phyloP scores from a whole-genome alignment of 2,888 invertebrate species.

The Apotomis turbidana region DNA sequence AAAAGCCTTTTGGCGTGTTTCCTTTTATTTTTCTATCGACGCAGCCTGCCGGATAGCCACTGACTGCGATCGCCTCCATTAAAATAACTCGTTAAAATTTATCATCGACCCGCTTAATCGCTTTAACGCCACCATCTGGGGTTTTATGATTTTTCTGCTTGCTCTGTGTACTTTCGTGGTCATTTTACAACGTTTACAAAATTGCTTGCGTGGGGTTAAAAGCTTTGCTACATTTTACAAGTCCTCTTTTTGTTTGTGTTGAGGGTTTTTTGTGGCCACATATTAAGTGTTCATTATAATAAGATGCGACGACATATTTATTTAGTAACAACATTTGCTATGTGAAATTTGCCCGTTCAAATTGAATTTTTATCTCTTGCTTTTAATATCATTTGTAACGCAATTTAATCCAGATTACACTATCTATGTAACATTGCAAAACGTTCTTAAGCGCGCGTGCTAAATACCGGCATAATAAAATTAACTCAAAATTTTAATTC shows the following conservation, averaged over 20 bases:
- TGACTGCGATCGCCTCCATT: constrained; percentile 83
- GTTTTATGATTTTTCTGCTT: constrained; percentile 84
- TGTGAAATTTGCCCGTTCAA: neutral
- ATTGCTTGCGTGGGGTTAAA: constrained; percentile 71
- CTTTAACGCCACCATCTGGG: constrained; percentile 83
- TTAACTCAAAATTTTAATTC: constrained; percentile 42
- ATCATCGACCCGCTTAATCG: constrained; percentile 84
- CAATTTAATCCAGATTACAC: neutral
- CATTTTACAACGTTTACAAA: constrained; percentile 77
- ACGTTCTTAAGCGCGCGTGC: neutral
- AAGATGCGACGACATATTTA: constrained; percentile 22
- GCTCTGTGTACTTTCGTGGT: constrained; percentile 79
- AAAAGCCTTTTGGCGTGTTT: constrained; percentile 72
- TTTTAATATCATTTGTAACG: neutral
- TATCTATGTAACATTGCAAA: neutral
- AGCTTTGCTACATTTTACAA: constrained; percentile 55
- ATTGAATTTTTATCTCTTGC: neutral
- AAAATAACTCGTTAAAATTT: constrained; percentile 85
- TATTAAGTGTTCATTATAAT: constrained; percentile 34
- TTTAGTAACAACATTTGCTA: neutral
- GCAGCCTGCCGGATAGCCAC: constrained; percentile 78
- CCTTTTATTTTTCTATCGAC: constrained; percentile 81
- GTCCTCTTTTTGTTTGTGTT: constrained; percentile 46
- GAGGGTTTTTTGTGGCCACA: constrained; percentile 37
- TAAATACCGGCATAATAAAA: constrained; percentile 19